Base-by-base conservation (phyloP, 2,888 invertebrate species). In the Cataglyphis rosenhaueri region DNA sequence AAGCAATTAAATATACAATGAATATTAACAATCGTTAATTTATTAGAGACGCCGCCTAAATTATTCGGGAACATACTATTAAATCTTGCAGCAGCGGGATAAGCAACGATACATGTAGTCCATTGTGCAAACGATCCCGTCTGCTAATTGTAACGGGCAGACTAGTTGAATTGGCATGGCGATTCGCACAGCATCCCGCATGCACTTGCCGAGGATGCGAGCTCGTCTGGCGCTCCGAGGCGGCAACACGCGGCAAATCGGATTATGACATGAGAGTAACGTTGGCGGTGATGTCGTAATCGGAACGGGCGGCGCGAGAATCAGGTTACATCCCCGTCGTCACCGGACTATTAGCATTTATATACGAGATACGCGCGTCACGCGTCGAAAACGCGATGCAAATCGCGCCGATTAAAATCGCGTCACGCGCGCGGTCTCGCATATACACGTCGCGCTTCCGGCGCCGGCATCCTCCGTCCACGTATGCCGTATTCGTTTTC, bases 381-480 rank as follows among this genome's bases (percentile, higher is more conserved):
- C 87, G 84, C 74, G 64, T 90, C 85, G 91, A 89, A 90, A 91
- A 89, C 89, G 87, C 85, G 88, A 90, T 91, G 91, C 90, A 89
- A 89, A 90, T 91, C 83, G 88, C 82, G 74, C 79, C 86, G 86
- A 89, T 90, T 90, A 91, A 91, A 91, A 89, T 85, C 87, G 86
- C 88, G 86, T 90, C 90, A 89, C 88, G 88, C 89, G 84, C 87
- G 66, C 48, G 70, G 29, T 48, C 64, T 1, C 21, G 62, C 35
- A 44, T 15, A 44, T 15, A 12, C 61, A 12, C 61, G 32, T 57
- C 35, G 25, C 38, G 57, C 38, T 35, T 35, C 35, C 32, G 44
- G 29, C 55, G 70, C 25, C 48, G 44, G 18, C 8, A 52, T 52
- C 48, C 48, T 35, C 48, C 52, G 55, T 41, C 76, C 76, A 76